Conservation (phyloP, 2,113 vertebrate genomes). For the Macroglossus sobrinus region DNA sequence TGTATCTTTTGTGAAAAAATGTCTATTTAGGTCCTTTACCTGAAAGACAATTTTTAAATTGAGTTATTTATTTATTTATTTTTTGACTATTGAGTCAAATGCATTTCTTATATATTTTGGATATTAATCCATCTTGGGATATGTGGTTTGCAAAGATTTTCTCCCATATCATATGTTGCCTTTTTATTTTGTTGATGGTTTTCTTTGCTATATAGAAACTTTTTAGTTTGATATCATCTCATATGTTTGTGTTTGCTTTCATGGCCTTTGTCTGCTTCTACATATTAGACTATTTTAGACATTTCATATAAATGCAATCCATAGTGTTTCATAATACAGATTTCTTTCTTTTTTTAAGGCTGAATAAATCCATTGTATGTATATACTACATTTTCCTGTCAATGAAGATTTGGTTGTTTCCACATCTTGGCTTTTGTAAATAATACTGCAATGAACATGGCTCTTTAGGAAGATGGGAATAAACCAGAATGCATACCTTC, state of each 20-base stretch:
- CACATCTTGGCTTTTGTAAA: not conserved
- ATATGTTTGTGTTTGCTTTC: not conserved
- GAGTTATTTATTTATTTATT: not conserved
- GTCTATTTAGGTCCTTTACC: not conserved
- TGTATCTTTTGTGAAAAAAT: not conserved
- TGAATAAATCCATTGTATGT: not conserved
- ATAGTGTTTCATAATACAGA: not conserved
- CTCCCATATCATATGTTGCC: not conserved
- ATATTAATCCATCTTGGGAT: not conserved
- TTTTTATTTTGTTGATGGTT: not conserved
- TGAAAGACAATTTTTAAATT: not conserved
- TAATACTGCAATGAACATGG: not conserved
- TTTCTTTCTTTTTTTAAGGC: not conserved
- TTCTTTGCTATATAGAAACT: not conserved
- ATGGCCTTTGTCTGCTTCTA: not conserved
- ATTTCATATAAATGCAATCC: not conserved
- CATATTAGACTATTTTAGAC: not conserved
- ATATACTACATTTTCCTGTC: not conserved
- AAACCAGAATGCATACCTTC: not conserved
- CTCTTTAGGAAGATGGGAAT: not conserved
- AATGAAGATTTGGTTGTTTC: not conserved
- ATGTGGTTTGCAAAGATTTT: not conserved
- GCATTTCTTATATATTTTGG: not conserved
- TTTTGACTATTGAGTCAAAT: not conserved
- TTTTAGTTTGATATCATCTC: not conserved